Base-by-base conservation (phyloP, 2,888 invertebrate species). In the Heliconius aoede region DNA sequence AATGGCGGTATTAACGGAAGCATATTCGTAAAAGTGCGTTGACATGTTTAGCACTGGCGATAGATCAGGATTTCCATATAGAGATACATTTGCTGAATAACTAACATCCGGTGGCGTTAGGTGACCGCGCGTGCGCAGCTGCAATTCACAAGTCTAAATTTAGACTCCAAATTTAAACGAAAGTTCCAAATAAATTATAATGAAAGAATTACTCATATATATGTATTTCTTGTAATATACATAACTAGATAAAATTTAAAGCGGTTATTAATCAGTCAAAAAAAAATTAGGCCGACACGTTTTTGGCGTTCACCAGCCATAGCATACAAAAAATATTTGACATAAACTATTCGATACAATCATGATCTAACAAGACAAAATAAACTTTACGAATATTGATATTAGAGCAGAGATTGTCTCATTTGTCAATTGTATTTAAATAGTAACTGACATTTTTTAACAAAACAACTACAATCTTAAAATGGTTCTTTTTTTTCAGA, bases 41-140 rank as follows among this genome's bases (percentile, higher is more conserved):
- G 60, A 36, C 72, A 72, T 72, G 61, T 72, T 72, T 72, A 61
- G 61, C 61, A 3, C 61, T 72, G 61, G 21, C 40, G 72, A 60
- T 60, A 60, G 72, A 61, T 72, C 72, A 72, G 72, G 72, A 72
- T 61, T 72, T 72, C 72, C 72, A 72, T 72, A 72, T 40, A 72
- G 72, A 36, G 72, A 72, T n/a, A 74, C 73, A 75, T 74, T 78
- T 84, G 88, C 88, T 88, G 88, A 91, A 91, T 86, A 88, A 86
- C 85, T 85, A 84, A 88, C 89, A 87, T 91, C 92, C 91, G 90
- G 85, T 81, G 80, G 81, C 80, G 82, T 82, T 83, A 80, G 82
- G 80, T 83, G 86, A 88, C 89, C 90, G 86, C 89, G 89, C 87
- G 87, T 87, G 81, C 65, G 8, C 69, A 69, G 61, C 69, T 69